phyloP scores from a whole-genome alignment of 1,140 invertebrate genomes.

The Aphis gossypii region DNA sequence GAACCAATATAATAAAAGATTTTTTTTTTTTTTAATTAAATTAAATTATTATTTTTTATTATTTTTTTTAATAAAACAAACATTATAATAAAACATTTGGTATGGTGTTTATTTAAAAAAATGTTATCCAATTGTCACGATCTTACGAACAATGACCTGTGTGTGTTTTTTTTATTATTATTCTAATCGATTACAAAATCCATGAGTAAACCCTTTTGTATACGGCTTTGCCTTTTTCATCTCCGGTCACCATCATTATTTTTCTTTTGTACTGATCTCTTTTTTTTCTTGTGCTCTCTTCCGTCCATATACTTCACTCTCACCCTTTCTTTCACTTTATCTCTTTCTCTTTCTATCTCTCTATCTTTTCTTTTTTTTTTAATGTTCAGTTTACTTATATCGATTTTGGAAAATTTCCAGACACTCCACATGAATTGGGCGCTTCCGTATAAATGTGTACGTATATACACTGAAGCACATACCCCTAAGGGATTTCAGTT shows the following conservation, averaged over 20 bases:
- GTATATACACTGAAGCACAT: neutral
- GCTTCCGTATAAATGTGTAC: constrained; percentile 22
- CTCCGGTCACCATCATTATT: constrained; percentile 43
- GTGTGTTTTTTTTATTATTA: constrained; percentile 20
- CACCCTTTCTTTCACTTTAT: neutral
- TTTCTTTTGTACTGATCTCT: constrained; percentile 34
- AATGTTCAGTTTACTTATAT: constrained; percentile 42
- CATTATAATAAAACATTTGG: neutral
- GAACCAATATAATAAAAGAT: neutral
- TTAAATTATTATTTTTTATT: neutral
- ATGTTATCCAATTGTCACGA: constrained; percentile 10
- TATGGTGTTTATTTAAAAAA: neutral
- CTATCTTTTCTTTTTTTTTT: constrained; percentile 23
- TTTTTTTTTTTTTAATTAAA: neutral
- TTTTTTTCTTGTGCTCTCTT: neutral
- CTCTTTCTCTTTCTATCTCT: neutral
- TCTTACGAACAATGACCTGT: neutral
- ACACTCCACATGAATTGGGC: constrained; percentile 33
- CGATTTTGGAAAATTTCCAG: constrained; percentile 53
- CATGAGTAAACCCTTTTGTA: constrained; percentile 39
- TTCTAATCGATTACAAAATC: constrained; percentile 36
- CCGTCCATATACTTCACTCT: neutral
- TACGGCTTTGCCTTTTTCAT: constrained; percentile 41
- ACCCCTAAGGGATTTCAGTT: constrained; percentile 47
- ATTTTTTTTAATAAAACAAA: neutral